Evolutionary conservation across 2,888 invertebrate species (phyloP).

Genomic region (Microctonus aethiopoides): DNA sequence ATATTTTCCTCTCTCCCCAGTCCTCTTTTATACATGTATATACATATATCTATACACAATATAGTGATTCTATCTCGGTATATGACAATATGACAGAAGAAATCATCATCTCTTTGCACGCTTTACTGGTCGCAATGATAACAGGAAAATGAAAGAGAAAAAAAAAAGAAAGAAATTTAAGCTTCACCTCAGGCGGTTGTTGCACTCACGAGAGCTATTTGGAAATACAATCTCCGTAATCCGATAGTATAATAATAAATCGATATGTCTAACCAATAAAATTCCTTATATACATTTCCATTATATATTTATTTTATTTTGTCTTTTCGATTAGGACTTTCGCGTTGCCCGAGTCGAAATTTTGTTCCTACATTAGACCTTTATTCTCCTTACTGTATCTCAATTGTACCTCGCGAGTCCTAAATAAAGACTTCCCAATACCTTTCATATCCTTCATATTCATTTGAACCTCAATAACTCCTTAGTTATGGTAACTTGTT

Average conservation of each 20-base stretch:
- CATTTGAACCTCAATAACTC: too few species aligned
- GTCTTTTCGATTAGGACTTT: too few species aligned
- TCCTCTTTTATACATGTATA: background rate
- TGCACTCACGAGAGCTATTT: background rate
- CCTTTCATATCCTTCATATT: too few species aligned
- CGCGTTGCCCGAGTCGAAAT: too few species aligned
- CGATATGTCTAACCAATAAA: background rate
- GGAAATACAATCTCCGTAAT: background rate
- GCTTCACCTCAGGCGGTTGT: background rate
- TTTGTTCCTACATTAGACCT: too few species aligned
- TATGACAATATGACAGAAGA: slow-evolving; percentile 37
- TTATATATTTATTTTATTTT: background rate
- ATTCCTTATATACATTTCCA: background rate
- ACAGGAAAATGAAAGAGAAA: background rate
- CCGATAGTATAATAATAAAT: background rate
- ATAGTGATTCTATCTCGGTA: too few species aligned
- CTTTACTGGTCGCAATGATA: background rate
- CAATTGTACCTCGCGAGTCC: too few species aligned
- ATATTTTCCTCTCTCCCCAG: background rate
- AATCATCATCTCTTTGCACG: slow-evolving; percentile 26
- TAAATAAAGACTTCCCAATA: too few species aligned
- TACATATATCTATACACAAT: background rate
- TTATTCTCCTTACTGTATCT: too few species aligned
- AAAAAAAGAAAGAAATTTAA: background rate
- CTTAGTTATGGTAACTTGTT: too few species aligned